phyloP scores from a whole-genome alignment of 2,113 vertebrate species.

The Trogon melanurus region DNA sequence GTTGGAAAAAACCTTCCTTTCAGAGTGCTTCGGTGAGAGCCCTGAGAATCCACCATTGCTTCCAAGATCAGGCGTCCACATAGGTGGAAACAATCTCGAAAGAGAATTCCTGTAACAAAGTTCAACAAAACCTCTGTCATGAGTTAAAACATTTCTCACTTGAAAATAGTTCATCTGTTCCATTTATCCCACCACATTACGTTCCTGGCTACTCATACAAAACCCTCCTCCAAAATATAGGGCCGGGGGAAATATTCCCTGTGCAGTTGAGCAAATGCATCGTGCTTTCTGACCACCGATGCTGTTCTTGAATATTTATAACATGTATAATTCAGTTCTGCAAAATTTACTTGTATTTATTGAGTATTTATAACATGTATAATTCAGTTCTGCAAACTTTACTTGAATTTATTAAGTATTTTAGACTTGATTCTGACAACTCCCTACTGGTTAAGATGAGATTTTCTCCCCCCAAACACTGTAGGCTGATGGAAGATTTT shows the following conservation, averaged over 20 bases:
- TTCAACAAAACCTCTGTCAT: background rate
- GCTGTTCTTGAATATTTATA: background rate
- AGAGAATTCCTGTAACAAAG: conserved; percentile 68
- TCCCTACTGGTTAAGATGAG: background rate
- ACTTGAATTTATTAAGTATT: background rate
- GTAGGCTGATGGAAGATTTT: background rate
- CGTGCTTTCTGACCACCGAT: background rate
- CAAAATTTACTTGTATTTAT: background rate
- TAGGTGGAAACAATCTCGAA: conserved; percentile 63
- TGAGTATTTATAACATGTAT: background rate
- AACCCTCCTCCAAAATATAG: background rate
- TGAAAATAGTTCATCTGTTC: background rate
- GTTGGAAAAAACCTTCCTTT: conserved; percentile 12
- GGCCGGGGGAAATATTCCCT: background rate
- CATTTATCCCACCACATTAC: rapidly evolving
- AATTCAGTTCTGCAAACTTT: background rate
- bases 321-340: background rate
- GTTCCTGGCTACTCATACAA: background rate
- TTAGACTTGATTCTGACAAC: background rate
- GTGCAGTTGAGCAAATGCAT: background rate
- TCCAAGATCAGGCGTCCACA: conserved; percentile 52
- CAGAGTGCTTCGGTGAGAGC: conserved; percentile 8
- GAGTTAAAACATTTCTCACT: rapidly evolving
- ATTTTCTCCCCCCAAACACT: background rate
- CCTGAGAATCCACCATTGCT: background rate